phyloP scores from a whole-genome alignment of 1,140 invertebrate species.

The Eriocheir sinensis region DNA sequence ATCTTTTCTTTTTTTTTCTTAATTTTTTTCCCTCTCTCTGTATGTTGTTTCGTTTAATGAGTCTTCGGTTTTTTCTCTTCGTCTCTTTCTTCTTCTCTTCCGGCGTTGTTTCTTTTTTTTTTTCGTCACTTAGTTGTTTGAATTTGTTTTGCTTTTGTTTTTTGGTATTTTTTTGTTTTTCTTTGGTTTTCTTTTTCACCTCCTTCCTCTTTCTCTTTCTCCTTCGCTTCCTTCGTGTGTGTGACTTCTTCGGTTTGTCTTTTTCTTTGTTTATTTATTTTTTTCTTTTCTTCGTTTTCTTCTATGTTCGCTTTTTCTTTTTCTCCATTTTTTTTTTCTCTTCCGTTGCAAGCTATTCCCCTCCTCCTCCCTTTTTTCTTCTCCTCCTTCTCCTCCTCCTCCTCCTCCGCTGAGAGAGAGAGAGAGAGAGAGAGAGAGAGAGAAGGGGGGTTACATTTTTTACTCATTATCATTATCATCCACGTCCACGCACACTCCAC shows the following conservation, averaged over 20 bases:
- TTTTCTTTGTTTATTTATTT: too few species aligned
- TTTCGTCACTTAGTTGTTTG: background rate
- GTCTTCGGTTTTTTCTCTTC: background rate
- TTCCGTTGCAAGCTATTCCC: too few species aligned
- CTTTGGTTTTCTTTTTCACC: background rate
- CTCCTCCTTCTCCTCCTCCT: too few species aligned
- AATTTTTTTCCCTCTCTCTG: background rate
- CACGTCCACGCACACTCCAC: background rate
- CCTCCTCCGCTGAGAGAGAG: too few species aligned
- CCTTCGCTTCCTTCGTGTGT: too few species aligned
- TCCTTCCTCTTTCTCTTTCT: too few species aligned
- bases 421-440: background rate
- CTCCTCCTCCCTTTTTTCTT: too few species aligned
- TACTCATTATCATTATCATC: conserved; percentile 13
- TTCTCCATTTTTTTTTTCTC: too few species aligned
- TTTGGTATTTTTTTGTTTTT: background rate
- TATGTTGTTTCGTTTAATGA: background rate
- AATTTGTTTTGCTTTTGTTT: background rate
- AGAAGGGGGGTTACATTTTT: background rate
- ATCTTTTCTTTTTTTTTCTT: background rate
- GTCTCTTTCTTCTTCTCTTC: background rate
- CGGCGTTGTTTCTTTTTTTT: background rate
- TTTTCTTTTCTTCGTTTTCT: too few species aligned
- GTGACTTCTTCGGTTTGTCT: too few species aligned
- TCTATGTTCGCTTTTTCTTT: too few species aligned